phyloP scores from a whole-genome alignment of 30 jellyfish, hydroid and myxozoan genomes.

The Turritopsis dohrnii region DNA sequence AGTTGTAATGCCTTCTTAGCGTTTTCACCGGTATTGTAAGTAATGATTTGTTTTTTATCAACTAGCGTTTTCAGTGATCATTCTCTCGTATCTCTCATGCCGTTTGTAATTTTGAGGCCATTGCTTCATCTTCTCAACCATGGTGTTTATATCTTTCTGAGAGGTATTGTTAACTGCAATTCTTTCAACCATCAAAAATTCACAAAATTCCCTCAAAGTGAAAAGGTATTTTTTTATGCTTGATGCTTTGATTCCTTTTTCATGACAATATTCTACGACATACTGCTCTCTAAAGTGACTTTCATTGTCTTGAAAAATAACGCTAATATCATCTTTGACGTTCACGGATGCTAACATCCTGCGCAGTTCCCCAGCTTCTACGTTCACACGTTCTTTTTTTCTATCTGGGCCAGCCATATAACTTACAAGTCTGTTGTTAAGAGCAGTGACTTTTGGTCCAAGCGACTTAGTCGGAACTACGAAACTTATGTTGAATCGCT shows the following conservation, averaged over 20 bases:
- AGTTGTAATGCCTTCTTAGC: not conserved
- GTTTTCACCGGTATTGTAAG: not conserved
- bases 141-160: not conserved
- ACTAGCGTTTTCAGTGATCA: slow-evolving; percentile 9
- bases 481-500: not conserved
- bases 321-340: slow-evolving; percentile 6
- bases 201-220: slow-evolving; percentile 10
- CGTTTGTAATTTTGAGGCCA: slow-evolving; percentile 5
- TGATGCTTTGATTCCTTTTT: not conserved
- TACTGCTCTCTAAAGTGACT: slow-evolving; percentile 1
- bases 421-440: not conserved
- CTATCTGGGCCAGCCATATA: slow-evolving; percentile 15
- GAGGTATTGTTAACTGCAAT: not conserved
- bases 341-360: not conserved
- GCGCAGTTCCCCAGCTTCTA: slow-evolving; percentile 10
- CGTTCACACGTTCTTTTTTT: slow-evolving; percentile 5
- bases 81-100: slow-evolving; percentile 16
- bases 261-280: not conserved
- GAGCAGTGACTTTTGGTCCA: not conserved
- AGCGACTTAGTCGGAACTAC: not conserved
- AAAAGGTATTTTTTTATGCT: slow-evolving; percentile 17
- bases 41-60: not conserved
- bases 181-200: slow-evolving; percentile 2
- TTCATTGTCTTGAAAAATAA: not conserved
- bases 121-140: not conserved